Conservation (phyloP, 1,140 invertebrate species). For the Orussus abietinus region DNA sequence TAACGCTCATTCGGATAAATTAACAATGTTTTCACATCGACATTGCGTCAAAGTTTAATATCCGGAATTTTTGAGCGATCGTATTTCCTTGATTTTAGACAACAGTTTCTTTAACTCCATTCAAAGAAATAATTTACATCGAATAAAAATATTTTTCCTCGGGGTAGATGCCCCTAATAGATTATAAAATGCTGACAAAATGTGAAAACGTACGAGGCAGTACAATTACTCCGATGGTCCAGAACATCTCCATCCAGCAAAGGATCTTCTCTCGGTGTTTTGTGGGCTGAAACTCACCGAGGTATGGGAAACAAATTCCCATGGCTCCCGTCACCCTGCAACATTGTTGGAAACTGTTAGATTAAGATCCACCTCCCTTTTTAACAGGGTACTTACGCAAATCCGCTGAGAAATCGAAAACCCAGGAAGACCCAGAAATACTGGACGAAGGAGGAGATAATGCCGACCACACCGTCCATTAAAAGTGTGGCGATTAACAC, state of each 20-base stretch:
- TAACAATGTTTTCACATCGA: no score
- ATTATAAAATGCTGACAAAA: no score
- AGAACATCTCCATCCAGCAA: slow-evolving; percentile 78
- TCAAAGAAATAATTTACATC: no score
- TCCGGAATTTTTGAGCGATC: background rate
- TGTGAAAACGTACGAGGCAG: slow-evolving; percentile 58
- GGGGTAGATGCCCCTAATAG: no score
- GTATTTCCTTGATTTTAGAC: background rate
- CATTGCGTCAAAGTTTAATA: no score
- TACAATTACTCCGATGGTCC: slow-evolving; percentile 69
- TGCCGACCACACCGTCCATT: slow-evolving; percentile 71
- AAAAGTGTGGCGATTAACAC: slow-evolving; percentile 73
- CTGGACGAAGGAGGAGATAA: slow-evolving; percentile 73
- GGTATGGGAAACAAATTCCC: slow-evolving; percentile 72
- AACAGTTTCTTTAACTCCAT: no score
- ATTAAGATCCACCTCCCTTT: background rate
- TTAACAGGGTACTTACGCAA: slow-evolving; percentile 65
- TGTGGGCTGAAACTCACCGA: slow-evolving; percentile 73
- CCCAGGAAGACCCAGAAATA: slow-evolving; percentile 71
- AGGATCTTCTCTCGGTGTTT: slow-evolving; percentile 70
- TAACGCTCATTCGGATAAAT: no score
- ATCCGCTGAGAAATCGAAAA: slow-evolving; percentile 77
- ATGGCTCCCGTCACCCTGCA: slow-evolving; percentile 70
- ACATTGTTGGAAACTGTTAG: slow-evolving; percentile 10
- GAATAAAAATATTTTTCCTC: no score